These are phyloP conservation scores for Equus przewalskii DNA, from an alignment of 2,113 vertebrate species.

Conservation along the genomic window DNA sequence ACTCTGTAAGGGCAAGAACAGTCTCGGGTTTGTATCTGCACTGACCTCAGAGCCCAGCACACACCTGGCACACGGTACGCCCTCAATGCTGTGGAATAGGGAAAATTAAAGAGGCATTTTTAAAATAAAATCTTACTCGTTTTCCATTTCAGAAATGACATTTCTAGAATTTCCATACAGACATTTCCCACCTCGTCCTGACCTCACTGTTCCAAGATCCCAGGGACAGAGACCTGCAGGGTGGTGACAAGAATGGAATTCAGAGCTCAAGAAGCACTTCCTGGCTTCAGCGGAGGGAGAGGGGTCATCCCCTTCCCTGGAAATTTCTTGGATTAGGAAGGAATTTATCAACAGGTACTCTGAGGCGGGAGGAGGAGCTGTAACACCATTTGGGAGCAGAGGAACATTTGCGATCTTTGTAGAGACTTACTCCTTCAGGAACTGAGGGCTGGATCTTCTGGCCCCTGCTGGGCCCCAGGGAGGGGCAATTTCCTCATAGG, in stretches of 20 bases:
- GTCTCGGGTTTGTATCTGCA: neutral
- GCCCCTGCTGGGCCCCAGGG: neutral
- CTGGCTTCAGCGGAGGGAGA: neutral
- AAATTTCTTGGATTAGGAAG: slow-evolving; percentile 1
- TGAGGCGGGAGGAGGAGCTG: neutral
- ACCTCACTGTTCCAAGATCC: neutral
- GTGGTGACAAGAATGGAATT: neutral
- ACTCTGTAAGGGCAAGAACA: neutral
- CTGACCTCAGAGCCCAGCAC: neutral
- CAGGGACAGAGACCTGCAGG: neutral
- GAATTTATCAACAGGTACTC: slow-evolving; percentile 29
- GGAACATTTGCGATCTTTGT: neutral
- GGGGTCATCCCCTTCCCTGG: neutral
- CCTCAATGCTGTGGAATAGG: neutral
- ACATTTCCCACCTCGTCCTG: neutral
- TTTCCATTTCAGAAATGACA: slow-evolving; percentile 14
- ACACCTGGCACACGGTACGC: neutral
- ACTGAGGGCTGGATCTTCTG: neutral
- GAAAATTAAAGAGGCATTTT: neutral
- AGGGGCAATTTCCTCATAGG: neutral
- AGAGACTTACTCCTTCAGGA: neutral
- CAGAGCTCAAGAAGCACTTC: neutral
- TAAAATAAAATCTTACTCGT: slow-evolving; percentile 25
- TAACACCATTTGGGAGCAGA: neutral
- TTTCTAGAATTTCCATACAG: neutral